Conservation (phyloP, 2,888 invertebrate species). For the Leptinotarsa peninsularis region DNA sequence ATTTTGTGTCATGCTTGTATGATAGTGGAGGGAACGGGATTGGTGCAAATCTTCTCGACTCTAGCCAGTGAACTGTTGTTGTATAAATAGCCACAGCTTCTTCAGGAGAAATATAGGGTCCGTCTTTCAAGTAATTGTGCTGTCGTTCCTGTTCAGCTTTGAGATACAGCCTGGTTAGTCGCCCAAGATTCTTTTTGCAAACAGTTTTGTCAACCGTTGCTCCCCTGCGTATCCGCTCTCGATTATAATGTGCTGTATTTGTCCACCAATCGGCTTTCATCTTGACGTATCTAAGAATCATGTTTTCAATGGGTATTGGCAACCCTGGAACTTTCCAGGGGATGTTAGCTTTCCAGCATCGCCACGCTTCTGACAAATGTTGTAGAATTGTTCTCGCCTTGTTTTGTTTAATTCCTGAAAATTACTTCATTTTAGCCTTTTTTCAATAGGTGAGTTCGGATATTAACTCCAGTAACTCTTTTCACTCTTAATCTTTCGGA, state of each 20-base stretch:
- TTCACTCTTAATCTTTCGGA: too few relatives aligned
- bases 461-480: too few relatives aligned
- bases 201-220: slow-evolving; percentile 99
- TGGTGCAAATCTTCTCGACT: slow-evolving; percentile 97
- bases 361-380: slow-evolving; percentile 98
- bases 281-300: slow-evolving; percentile 99
- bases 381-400: slow-evolving; percentile 99
- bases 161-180: slow-evolving; percentile 95
- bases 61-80: slow-evolving; percentile 99
- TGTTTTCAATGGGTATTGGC: slow-evolving; percentile 99
- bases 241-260: slow-evolving; percentile 99
- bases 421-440: too few relatives aligned
- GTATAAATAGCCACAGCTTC: slow-evolving; percentile 99
- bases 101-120: slow-evolving; percentile 99
- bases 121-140: slow-evolving; percentile 93
- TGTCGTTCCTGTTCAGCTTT: slow-evolving; percentile 99
- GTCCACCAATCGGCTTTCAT: slow-evolving; percentile 99
- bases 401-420: slow-evolving; percentile 92
- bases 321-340: slow-evolving; percentile 99
- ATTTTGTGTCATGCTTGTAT: slow-evolving; percentile 99
- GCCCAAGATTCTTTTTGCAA: slow-evolving; percentile 98
- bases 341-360: slow-evolving; percentile 99
- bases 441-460: too few relatives aligned
- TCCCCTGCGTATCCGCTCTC: slow-evolving; percentile 98
- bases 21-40: slow-evolving; percentile 99